These are phyloP conservation scores for Platycercus adscitus DNA, from an alignment of 2,113 vertebrate genomes.

Conservation along the genomic window DNA sequence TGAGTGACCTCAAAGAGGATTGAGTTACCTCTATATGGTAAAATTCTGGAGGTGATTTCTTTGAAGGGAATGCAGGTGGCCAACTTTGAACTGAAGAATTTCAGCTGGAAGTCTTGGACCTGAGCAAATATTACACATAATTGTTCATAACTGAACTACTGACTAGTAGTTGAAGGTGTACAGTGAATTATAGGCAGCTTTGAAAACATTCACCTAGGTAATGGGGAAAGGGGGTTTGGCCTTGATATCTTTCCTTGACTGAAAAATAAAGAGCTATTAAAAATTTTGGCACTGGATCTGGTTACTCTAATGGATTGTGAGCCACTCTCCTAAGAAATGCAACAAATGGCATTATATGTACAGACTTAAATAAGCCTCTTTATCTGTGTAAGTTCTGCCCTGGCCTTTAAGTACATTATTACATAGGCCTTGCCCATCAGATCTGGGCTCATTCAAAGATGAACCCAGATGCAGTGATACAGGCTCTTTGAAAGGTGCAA, in stretches of 20 bases:
- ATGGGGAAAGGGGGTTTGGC: not conserved
- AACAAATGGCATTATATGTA: not conserved
- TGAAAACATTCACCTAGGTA: not conserved
- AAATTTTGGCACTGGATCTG: not conserved
- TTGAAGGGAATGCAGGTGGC: not conserved
- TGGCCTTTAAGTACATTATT: not conserved
- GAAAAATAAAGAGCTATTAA: not conserved
- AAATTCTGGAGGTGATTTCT: not conserved
- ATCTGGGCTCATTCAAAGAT: not conserved
- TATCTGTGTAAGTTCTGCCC: not conserved
- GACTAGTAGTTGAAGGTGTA: not conserved
- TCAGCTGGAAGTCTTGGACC: not conserved
- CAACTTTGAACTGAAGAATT: not conserved
- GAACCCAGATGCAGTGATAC: not conserved
- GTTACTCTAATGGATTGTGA: not conserved
- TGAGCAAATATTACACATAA: not conserved
- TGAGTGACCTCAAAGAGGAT: not conserved
- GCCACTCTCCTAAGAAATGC: not conserved
- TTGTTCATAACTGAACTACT: not conserved
- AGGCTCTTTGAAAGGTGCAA: not conserved
- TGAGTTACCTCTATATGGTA: not conserved
- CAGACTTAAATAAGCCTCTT: not conserved
- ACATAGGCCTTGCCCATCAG: not conserved
- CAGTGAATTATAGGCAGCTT: not conserved
- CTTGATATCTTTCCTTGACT: not conserved